A percentile compares a stretch with the other conserved stretches of the same genome.
phyloP scores from a whole-genome alignment of 92 coral and sea anemone species.

The Micromussa lordhowensis region DNA sequence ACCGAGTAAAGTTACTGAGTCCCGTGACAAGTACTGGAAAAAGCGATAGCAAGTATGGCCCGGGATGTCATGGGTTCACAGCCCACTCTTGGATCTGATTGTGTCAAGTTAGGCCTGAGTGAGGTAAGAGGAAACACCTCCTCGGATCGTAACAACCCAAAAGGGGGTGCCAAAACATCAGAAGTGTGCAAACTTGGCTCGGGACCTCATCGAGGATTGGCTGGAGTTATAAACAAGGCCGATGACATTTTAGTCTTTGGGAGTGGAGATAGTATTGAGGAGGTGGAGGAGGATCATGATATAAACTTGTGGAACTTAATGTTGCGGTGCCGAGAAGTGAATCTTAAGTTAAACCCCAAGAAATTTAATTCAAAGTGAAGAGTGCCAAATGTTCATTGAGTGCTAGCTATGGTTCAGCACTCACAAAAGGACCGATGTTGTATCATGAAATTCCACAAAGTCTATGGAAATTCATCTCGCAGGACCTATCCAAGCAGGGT shows the following conservation, averaged over 20 bases:
- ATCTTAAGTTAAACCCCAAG: too few relatives aligned
- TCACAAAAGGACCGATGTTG: constrained; percentile 47
- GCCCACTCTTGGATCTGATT: too few relatives aligned
- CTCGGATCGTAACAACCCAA: background rate
- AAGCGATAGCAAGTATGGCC: background rate
- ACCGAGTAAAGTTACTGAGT: background rate
- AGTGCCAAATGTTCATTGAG: constrained; percentile 36
- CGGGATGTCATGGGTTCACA: too few relatives aligned
- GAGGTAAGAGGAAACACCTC: too few relatives aligned
- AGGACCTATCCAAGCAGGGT: constrained; percentile 41
- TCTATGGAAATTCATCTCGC: too few relatives aligned
- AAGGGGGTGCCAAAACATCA: constrained; percentile 15
- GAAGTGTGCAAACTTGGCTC: constrained; percentile 11
- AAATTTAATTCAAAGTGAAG: background rate
- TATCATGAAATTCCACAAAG: constrained; percentile 22
- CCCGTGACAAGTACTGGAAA: background rate
- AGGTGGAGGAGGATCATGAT: too few relatives aligned
- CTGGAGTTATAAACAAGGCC: too few relatives aligned
- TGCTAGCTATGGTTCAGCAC: constrained; percentile 34
- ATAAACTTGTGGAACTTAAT: too few relatives aligned
- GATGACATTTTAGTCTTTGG: too few relatives aligned
- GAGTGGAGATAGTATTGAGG: too few relatives aligned
- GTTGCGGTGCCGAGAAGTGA: too few relatives aligned
- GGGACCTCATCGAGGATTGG: background rate
- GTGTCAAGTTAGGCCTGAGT: too few relatives aligned